These are phyloP conservation scores for Bradypodion ventrale DNA, from an alignment of 2,797 vertebrate genomes.

Conservation along the genomic window DNA sequence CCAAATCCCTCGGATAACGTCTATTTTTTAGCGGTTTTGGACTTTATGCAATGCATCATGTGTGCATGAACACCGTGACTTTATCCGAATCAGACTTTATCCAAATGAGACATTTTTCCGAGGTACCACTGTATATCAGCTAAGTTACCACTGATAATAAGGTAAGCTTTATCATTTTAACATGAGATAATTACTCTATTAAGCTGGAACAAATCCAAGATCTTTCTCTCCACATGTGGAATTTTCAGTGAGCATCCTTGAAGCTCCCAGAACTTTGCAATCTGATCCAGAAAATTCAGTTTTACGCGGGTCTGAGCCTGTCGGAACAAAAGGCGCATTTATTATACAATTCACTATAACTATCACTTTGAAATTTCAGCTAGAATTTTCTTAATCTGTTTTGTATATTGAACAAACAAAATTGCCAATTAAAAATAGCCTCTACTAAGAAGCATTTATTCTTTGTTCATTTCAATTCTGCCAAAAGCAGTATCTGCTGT, in stretches of 20 bases:
- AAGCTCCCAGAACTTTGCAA: conserved; percentile 98
- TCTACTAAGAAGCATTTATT: background rate
- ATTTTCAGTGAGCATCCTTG: conserved; percentile 98
- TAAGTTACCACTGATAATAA: background rate
- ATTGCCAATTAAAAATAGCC: background rate
- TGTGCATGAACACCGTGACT: too few species aligned
- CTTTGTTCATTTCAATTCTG: background rate
- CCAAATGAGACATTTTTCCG: too few species aligned
- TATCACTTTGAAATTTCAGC: background rate
- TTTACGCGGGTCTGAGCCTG: conserved; percentile 98
- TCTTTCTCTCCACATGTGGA: conserved; percentile 96
- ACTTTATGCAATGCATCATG: too few species aligned
- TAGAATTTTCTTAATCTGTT: background rate
- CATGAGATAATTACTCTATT: conserved; percentile 82
- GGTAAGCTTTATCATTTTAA: background rate
- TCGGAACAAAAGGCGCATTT: conserved; percentile 15
- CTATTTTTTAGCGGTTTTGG: too few species aligned
- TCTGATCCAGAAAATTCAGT: conserved; percentile 98
- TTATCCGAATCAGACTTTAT: too few species aligned
- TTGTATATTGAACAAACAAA: background rate
- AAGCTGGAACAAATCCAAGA: conserved; percentile 94
- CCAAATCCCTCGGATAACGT: too few species aligned
- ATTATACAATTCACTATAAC: background rate
- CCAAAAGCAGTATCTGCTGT: background rate
- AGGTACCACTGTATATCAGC: background rate